Percentiles rank a stretch among this genome's conserved stretches.
Evolutionary conservation across 2,888 invertebrate species (phyloP).

Genomic region (Monopis laevigella): DNA sequence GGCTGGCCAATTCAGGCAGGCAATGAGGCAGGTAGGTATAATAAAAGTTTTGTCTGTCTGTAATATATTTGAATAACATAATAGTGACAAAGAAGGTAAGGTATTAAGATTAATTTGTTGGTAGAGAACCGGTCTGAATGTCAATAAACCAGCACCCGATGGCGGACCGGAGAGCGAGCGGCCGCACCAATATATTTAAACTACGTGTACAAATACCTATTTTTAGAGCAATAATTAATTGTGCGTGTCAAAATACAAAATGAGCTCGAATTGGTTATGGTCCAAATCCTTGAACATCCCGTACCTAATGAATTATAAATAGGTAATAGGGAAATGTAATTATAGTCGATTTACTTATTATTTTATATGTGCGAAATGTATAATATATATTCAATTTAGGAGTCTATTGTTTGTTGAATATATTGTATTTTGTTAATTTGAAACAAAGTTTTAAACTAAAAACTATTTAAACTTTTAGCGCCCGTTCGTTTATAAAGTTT

Average conservation of each 20-base stretch:
- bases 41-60: slow-evolving; percentile 1
- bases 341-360: no score
- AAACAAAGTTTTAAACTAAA: no score
- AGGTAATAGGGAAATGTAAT: no score
- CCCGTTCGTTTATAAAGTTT: no score
- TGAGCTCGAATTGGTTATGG: background rate
- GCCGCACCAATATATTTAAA: slow-evolving; percentile 15
- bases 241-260: background rate
- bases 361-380: no score
- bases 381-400: no score
- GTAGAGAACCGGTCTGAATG: slow-evolving; percentile 32
- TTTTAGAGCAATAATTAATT: background rate
- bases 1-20: no score
- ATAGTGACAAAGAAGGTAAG: slow-evolving; percentile 11
- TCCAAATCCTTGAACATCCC: no score
- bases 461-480: no score
- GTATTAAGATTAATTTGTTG: slow-evolving; percentile 41
- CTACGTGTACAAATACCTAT: background rate
- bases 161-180: slow-evolving; percentile 23
- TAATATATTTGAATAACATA: background rate
- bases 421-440: no score
- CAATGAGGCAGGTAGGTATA: background rate
- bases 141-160: slow-evolving; percentile 43
- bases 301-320: no score
- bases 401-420: no score